Percentiles rank a stretch among this genome's conserved stretches.
Evolutionary conservation across 2,888 invertebrate species (phyloP).

Genomic region (Arctia plantaginis): DNA sequence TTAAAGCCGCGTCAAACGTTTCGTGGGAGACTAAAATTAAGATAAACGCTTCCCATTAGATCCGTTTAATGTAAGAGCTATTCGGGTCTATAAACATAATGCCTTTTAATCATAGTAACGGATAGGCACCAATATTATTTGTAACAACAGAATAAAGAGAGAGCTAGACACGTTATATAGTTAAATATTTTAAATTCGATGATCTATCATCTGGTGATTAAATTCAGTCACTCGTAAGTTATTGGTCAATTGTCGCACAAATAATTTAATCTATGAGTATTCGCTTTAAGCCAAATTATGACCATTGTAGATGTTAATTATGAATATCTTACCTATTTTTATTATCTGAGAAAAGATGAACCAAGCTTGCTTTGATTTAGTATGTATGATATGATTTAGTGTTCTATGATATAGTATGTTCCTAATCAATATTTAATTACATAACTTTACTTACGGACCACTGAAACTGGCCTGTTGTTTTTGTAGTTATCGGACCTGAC

Average conservation of each 20-base stretch:
- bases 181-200: not conserved
- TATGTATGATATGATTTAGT: too few relatives aligned
- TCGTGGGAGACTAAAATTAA: slow-evolving; percentile 79
- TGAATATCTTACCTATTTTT: not conserved
- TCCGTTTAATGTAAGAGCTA: slow-evolving; percentile 79
- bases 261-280: not conserved
- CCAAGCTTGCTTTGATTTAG: too few relatives aligned
- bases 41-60: slow-evolving; percentile 83
- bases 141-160: slow-evolving; percentile 57
- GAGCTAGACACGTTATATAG: slow-evolving; percentile 33
- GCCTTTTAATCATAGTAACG: slow-evolving; percentile 74
- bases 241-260: not conserved
- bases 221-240: not conserved
- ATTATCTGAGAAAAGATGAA: not conserved
- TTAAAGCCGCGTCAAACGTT: slow-evolving; percentile 80
- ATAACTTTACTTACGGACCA: not conserved
- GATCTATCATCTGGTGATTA: not conserved
- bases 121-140: slow-evolving; percentile 67
- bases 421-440: not conserved
- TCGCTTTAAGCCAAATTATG: not conserved
- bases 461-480: not conserved
- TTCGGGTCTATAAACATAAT: slow-evolving; percentile 83
- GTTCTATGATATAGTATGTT: too few relatives aligned
- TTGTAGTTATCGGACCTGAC: not conserved
- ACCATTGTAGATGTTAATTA: not conserved